Evolutionary conservation across 2,113 vertebrate species (phyloP).

Genomic region (Perca schrenkii): DNA sequence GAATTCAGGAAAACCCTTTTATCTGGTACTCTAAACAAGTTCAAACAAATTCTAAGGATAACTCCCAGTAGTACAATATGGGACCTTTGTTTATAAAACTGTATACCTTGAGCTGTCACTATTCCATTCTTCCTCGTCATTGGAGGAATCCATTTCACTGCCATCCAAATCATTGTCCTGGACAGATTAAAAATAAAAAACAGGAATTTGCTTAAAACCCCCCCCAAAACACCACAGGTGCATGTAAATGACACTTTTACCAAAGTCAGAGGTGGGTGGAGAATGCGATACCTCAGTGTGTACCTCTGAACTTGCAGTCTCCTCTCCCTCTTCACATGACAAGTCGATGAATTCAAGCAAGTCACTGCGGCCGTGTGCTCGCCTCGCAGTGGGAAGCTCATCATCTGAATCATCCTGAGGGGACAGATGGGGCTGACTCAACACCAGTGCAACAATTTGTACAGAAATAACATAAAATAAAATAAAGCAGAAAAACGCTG

Average conservation of each 20-base stretch:
- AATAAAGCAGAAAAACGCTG: too few species aligned
- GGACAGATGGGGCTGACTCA: slow-evolving; percentile 43
- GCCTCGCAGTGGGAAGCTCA: slow-evolving; percentile 77
- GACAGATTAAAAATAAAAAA: slow-evolving; percentile 20
- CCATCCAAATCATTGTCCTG: slow-evolving; percentile 90
- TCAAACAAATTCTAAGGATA: slow-evolving; percentile 6
- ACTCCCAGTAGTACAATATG: not conserved
- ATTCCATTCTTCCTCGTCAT: slow-evolving; percentile 93
- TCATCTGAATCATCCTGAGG: slow-evolving; percentile 88
- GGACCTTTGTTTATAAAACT: not conserved
- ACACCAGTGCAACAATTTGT: slow-evolving; percentile 7
- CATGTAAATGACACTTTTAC: not conserved
- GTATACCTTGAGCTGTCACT: slow-evolving; percentile 92
- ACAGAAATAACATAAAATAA: slow-evolving; percentile 1
- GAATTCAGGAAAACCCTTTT: not conserved
- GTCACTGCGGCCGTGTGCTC: slow-evolving; percentile 79
- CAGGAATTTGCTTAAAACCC: not conserved
- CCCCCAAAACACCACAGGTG: not conserved
- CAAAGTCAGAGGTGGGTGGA: not conserved
- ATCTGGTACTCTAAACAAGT: slow-evolving; percentile 24
- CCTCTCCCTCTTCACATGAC: slow-evolving; percentile 92
- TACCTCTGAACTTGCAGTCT: slow-evolving; percentile 86
- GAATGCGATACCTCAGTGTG: slow-evolving; percentile 48
- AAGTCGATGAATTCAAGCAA: slow-evolving; percentile 81
- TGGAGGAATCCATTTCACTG: slow-evolving; percentile 89